A percentile compares a stretch with the other conserved stretches of the same genome.
phyloP scores from a whole-genome alignment of 1,140 invertebrate species.

The Camponotus pennsylvanicus region DNA sequence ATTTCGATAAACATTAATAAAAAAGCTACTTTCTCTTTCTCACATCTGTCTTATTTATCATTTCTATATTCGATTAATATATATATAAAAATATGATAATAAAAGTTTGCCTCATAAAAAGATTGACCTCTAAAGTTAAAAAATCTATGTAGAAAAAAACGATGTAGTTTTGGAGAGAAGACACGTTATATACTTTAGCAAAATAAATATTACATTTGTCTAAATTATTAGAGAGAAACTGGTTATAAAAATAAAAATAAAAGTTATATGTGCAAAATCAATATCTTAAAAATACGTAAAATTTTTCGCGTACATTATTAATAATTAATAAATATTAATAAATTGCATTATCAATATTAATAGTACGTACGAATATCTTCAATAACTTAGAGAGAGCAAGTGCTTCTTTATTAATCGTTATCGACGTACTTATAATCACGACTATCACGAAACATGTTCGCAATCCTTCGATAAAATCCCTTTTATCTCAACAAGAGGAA shows the following conservation, averaged over 20 bases:
- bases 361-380: neutral
- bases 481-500: neutral
- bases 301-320: neutral
- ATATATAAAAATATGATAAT: neutral
- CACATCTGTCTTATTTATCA: neutral
- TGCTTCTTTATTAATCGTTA: neutral
- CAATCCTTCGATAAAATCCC: neutral
- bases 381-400: too few relatives aligned
- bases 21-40: neutral
- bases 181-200: neutral
- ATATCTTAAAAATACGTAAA: slow-evolving; percentile 47
- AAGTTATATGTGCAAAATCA: slow-evolving; percentile 14
- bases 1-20: neutral
- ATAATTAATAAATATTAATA: neutral
- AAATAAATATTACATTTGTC: slow-evolving; percentile 12
- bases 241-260: neutral
- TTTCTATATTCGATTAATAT: neutral
- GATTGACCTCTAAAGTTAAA: neutral
- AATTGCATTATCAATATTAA: slow-evolving; percentile 1
- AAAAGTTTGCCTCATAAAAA: neutral
- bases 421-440: neutral
- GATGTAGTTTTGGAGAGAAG: neutral
- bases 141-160: neutral
- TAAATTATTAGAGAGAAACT: neutral
- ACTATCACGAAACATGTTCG: neutral